Base-by-base conservation (phyloP, 2,113 vertebrate genomes). In the Alethe diademata region DNA sequence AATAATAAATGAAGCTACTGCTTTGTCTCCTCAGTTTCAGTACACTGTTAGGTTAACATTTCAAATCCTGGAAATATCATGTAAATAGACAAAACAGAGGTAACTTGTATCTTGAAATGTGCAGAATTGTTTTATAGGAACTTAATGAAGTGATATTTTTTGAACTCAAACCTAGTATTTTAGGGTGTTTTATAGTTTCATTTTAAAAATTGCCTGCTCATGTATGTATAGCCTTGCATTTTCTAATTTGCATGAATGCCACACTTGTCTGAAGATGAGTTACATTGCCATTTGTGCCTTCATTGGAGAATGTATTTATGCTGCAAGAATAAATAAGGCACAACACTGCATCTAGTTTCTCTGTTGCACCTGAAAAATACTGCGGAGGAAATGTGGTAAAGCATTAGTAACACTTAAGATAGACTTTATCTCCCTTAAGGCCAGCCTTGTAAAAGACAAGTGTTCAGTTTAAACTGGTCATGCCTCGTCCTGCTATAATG, bases 201-300 rank as follows among this genome's bases (percentile, higher is more conserved):
- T 79, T 74, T 76, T 14, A 31, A 7, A 56, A 76, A 71, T 43
- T 20, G 42, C 8, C 6, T 81, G 24, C 26, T 86, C 18, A 7
- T 33, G 5, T 71, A 5, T 15, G 4, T 65, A 31, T 25, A 29
- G 23, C 31, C 25, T 48, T 79, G 13, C 43, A 13, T 60, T 82
- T 87, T 33, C 26, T 62, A 47, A 40, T 35, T 28, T 61, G 12
- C 11, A 16, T 1, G 1, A 2, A 3, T 2, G 2, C 7, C n/a
- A 17, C 11, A 4, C 14, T 43, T 91, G 11, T 3, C 14, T 14
- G 20, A 25, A 31, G 20, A 40, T 61, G 2, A 20, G 10, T 70
- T 65, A 26, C 5, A 4, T 35, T 86, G 12, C 22, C 26, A 4
- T 8, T 65, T 61, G 4, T 48, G 24, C 22, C 31, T 81, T 81